Evolutionary conservation across 2,888 invertebrate genomes (phyloP).

Genomic region (Drosophila nr. perissopoda): DNA sequence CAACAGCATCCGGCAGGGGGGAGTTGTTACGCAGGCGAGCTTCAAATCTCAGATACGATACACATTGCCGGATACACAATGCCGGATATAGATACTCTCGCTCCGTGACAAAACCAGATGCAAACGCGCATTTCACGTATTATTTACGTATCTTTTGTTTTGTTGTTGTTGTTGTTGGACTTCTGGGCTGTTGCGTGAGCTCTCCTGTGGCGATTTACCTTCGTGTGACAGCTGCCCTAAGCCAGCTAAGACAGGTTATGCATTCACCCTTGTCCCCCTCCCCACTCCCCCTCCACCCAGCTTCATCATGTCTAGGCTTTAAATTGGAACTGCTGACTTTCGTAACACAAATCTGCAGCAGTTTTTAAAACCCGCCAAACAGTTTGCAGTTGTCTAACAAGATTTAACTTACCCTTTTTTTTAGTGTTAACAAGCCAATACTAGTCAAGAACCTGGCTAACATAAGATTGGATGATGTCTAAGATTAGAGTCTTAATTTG

Average conservation of each 20-base stretch:
- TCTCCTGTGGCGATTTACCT: conserved; percentile 4
- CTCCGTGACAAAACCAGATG: conserved; percentile 5
- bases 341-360: conserved; percentile 3
- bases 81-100: not conserved
- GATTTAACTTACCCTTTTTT: not conserved
- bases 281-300: not conserved
- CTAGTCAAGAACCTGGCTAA: not conserved
- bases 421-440: not conserved
- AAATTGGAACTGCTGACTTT: conserved; percentile 7
- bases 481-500: not conserved
- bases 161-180: not conserved
- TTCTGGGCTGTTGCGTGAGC: conserved; percentile 3
- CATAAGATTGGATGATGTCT: not conserved
- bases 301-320: conserved; percentile 8
- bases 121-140: conserved; percentile 4
- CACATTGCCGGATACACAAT: not conserved
- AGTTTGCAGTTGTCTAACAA: not conserved
- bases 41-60: conserved; percentile 29
- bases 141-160: conserved; percentile 12
- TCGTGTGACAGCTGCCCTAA: conserved; percentile 49
- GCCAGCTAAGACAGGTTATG: conserved; percentile 45
- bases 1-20: conserved; percentile 1
- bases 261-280: not conserved
- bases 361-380: conserved; percentile 1
- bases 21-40: not conserved